phyloP scores from a whole-genome alignment of 92 coral and sea anemone genomes.

The Galaxea fascicularis region DNA sequence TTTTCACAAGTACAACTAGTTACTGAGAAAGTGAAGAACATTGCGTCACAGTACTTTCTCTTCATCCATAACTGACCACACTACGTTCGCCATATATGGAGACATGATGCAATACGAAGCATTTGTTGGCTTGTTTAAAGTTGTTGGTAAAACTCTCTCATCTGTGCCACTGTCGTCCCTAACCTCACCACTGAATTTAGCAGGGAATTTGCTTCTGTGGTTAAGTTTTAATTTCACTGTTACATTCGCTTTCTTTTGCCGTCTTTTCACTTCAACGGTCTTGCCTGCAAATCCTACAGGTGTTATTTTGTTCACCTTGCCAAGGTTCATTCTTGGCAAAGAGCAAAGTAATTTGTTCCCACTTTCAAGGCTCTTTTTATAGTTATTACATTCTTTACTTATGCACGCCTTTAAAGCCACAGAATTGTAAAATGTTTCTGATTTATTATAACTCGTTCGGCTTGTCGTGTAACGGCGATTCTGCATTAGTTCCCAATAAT shows the following conservation, averaged over 20 bases:
- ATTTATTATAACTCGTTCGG: slow-evolving; percentile 6
- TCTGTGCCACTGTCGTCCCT: neutral
- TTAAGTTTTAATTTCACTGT: slow-evolving; percentile 50
- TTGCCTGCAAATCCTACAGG: neutral
- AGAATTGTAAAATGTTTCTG: neutral
- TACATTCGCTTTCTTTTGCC: neutral
- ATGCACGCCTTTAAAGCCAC: neutral
- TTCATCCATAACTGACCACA: slow-evolving; percentile 82
- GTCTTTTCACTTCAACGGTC: neutral
- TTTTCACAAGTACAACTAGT: too few species aligned
- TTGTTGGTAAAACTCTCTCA: slow-evolving; percentile 75
- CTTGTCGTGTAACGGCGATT: slow-evolving; percentile 5
- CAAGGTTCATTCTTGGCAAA: neutral
- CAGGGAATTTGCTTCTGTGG: slow-evolving; percentile 45
- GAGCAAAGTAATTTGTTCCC: neutral
- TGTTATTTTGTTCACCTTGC: neutral
- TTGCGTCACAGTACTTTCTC: slow-evolving; percentile 40
- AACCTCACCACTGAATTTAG: slow-evolving; percentile 20
- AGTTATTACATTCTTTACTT: neutral
- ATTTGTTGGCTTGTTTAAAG: slow-evolving; percentile 49
- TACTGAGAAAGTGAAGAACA: too few species aligned
- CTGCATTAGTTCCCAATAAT: slow-evolving; percentile 4
- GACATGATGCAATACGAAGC: slow-evolving; percentile 74
- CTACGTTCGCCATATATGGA: slow-evolving; percentile 81
- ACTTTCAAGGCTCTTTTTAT: neutral